Conservation (phyloP, 2,113 vertebrate genomes). For the Scytalopus superciliaris region DNA sequence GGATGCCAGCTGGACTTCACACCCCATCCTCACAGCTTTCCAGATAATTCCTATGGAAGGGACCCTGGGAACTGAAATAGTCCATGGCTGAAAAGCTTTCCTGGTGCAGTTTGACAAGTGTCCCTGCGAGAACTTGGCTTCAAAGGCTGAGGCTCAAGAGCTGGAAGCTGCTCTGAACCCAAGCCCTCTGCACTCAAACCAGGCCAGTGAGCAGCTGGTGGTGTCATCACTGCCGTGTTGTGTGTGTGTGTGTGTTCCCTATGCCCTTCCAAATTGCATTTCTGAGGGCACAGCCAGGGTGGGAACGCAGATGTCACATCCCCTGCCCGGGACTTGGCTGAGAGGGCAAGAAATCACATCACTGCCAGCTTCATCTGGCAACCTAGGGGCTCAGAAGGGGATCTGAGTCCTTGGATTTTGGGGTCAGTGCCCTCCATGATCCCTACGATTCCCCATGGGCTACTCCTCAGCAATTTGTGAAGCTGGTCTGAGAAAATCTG, state of each 20-base stretch:
- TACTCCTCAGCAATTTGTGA: background rate
- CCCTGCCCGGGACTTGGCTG: too few species aligned
- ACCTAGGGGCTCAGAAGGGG: background rate
- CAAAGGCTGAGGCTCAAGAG: background rate
- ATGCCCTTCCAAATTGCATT: background rate
- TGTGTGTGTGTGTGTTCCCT: background rate
- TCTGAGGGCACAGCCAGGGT: background rate
- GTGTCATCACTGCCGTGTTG: background rate
- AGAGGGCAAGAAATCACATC: background rate
- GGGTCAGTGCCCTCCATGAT: background rate
- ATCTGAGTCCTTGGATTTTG: background rate
- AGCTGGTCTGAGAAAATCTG: background rate
- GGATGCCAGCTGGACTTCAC: background rate
- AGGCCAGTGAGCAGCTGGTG: background rate
- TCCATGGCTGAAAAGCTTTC: background rate
- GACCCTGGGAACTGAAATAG: constrained; percentile 6
- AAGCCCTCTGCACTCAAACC: background rate
- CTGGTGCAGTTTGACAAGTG: background rate
- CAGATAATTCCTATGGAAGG: background rate
- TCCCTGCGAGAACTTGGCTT: background rate
- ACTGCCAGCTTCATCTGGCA: background rate
- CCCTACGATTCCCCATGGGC: background rate
- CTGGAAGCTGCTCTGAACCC: background rate
- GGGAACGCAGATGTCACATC: background rate
- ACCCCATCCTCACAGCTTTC: background rate